Base-by-base conservation (phyloP, 2,888 invertebrate species). In the Rapana venosa region DNA sequence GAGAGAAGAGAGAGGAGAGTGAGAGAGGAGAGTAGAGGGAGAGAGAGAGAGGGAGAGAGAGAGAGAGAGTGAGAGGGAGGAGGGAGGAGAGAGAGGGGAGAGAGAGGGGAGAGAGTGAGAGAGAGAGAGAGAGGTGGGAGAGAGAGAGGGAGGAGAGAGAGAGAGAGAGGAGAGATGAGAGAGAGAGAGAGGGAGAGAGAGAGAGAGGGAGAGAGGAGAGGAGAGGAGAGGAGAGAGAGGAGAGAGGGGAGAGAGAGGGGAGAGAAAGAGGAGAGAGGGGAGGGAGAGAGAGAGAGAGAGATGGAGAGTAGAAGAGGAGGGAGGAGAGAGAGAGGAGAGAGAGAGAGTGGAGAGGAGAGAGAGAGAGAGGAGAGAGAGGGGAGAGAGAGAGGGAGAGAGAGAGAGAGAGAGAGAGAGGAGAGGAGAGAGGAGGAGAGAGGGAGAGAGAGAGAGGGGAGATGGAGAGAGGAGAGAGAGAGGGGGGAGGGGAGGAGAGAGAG, bases 21-120 rank as follows among this genome's bases (percentile, higher is more conserved):
- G 36, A 36, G 36, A 36, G n/a, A 36, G 20, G 36, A 15, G 30
- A 11, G 36, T 1, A 36, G 36, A 36, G 20, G 36, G 20, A 36
- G 81, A 81, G 36, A 36, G 36, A 77, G 88, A 88, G 84, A 83
- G 66, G 77, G 83, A 79, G 79, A 26, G n/a, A 88, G 79, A 88
- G 56, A 79, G 56, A 88, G 88, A 79, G 32, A 61, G 74, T n/a
- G 56, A 56, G 35, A 56, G 79, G 88, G 83, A 35, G 56, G 79
- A 88, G 88, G 79, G 56, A 56, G 30, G 56, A 56, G 56, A 35
- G 35, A 22, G 61, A 26, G 35, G 56, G 47, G 58, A 70, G 81
- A 81, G 17, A 36, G 36, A 81, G 81, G 36, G 36, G 22, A 26
- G 22, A 22, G 22, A 36, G n/a, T 1, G 22, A 20, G 36, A 81